Percentiles rank a stretch among this genome's conserved stretches.
Evolutionary conservation across 2,888 invertebrate species (phyloP).

Genomic region (Arenicola marina): DNA sequence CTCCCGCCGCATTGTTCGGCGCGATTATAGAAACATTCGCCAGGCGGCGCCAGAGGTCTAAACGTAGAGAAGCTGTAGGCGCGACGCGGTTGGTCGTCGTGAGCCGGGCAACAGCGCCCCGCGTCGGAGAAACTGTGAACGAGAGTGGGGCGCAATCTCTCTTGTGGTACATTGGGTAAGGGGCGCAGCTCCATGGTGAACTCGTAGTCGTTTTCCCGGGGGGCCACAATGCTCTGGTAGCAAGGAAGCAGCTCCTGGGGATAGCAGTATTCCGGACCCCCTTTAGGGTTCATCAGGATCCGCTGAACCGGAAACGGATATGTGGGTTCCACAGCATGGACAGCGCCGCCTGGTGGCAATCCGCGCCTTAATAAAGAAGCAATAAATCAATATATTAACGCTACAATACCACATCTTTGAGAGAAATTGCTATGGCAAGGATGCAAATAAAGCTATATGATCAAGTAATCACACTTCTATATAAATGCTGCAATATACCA

Average conservation of each 20-base stretch:
- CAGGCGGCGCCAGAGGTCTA: background rate
- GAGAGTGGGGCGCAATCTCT: too few relatives aligned
- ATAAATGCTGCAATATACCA: too few relatives aligned
- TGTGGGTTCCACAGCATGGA: background rate
- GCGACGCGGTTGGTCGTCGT: too few relatives aligned
- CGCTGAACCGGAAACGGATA: background rate
- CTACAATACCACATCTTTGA: too few relatives aligned
- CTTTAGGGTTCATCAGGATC: background rate
- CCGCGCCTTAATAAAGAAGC: too few relatives aligned
- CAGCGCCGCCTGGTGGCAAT: background rate
- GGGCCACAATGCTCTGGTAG: background rate
- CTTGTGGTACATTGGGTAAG: background rate
- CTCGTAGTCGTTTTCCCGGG: background rate
- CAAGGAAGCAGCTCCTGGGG: background rate
- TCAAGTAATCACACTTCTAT: background rate
- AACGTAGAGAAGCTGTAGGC: too few relatives aligned
- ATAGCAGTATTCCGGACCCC: background rate
- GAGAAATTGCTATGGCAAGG: too few relatives aligned
- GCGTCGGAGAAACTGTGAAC: too few relatives aligned
- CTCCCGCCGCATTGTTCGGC: background rate
- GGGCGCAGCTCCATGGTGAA: conserved; percentile 6
- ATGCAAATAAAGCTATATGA: too few relatives aligned
- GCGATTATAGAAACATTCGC: background rate
- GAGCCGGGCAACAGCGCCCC: too few relatives aligned
- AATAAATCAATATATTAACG: too few relatives aligned